A percentile compares a stretch with the other conserved stretches of the same genome.
phyloP scores from a whole-genome alignment of 2,888 invertebrate species.

The Rotaria magnacalcarata region DNA sequence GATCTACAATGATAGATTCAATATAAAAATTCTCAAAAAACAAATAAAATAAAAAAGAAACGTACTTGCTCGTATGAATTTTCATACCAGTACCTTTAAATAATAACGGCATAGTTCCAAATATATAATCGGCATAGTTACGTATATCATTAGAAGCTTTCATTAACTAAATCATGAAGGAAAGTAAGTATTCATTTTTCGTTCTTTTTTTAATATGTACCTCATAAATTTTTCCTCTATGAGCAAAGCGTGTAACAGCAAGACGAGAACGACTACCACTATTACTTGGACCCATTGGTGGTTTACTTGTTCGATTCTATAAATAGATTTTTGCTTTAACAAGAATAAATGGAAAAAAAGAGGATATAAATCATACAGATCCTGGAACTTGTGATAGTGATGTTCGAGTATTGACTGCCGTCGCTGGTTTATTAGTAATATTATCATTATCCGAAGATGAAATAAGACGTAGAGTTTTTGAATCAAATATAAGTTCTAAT shows the following conservation, averaged over 20 bases:
- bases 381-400: background rate
- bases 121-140: background rate
- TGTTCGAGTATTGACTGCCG: background rate
- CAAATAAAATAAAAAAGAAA: background rate
- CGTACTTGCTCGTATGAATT: background rate
- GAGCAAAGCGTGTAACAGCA: background rate
- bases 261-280: background rate
- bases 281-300: background rate
- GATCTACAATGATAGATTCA: background rate
- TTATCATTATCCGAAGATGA: background rate
- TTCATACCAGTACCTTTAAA: background rate
- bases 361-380: background rate
- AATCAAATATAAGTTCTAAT: background rate
- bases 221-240: background rate
- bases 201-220: background rate
- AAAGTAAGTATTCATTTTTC: background rate
- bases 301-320: background rate
- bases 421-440: background rate
- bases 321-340: too few species aligned
- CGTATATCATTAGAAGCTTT: background rate
- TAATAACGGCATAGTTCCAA: slow-evolving; percentile 8
- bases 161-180: background rate
- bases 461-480: background rate
- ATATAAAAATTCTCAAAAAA: background rate
- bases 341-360: background rate